phyloP scores from a whole-genome alignment of 2,797 vertebrate genomes.

The Anguilla obscura region DNA sequence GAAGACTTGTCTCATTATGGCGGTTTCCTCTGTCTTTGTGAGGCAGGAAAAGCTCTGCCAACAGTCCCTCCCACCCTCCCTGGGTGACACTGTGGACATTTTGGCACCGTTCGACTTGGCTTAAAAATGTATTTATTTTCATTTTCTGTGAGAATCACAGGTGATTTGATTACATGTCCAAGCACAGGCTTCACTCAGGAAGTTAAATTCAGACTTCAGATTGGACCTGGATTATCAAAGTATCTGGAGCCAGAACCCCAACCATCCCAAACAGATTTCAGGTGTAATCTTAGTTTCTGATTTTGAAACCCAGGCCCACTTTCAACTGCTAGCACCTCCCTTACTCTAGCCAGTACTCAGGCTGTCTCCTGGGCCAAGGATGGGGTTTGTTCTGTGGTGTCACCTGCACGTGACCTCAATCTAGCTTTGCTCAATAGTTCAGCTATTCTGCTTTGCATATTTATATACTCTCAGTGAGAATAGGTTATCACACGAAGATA shows the following conservation, averaged over 20 bases:
- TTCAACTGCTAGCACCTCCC: neutral
- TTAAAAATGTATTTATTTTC: neutral
- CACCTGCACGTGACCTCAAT: neutral
- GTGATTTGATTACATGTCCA: neutral
- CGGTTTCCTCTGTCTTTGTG: neutral
- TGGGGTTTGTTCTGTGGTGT: neutral
- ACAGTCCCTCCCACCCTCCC: neutral
- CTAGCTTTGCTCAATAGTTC: neutral
- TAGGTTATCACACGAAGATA: neutral
- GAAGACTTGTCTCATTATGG: neutral
- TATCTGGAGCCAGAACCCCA: no score
- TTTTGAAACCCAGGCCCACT: neutral
- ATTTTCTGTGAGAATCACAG: neutral
- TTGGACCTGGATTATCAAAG: neutral
- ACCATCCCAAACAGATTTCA: neutral
- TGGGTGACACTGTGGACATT: neutral
- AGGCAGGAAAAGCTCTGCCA: neutral
- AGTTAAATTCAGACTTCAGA: neutral
- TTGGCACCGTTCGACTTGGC: neutral
- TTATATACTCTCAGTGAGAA: neutral
- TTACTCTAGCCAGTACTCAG: neutral
- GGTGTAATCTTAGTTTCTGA: neutral
- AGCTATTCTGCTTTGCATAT: neutral
- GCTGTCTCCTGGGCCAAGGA: neutral
- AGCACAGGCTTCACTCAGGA: neutral